Evolutionary conservation across 2,888 invertebrate genomes (phyloP).

Genomic region (Lamproptera curius): DNA sequence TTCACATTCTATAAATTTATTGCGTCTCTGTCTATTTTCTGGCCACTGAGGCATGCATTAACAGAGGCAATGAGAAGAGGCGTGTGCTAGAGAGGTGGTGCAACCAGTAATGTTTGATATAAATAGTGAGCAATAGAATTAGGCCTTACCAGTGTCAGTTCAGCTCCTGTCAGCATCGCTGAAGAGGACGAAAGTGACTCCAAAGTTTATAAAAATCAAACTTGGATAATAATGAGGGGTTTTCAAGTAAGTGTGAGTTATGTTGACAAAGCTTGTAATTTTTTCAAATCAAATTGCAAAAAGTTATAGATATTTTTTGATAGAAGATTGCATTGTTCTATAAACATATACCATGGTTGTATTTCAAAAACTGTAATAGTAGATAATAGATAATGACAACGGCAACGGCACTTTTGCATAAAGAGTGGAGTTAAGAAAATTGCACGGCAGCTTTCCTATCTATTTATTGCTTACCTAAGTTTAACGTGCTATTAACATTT

Average conservation of each 20-base stretch:
- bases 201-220: slow-evolving; percentile 24
- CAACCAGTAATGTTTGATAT: slow-evolving; percentile 50
- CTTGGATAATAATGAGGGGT: slow-evolving; percentile 48
- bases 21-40: too few species aligned
- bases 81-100: slow-evolving; percentile 36
- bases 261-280: neutral
- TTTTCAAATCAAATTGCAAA: neutral
- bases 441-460: slow-evolving; percentile 28
- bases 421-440: slow-evolving; percentile 12
- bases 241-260: slow-evolving; percentile 61
- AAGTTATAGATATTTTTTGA: neutral
- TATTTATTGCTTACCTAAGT: slow-evolving; percentile 22
- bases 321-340: neutral
- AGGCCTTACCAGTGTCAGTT: slow-evolving; percentile 63
- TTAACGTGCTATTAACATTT: neutral
- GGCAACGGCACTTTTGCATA: slow-evolving; percentile 3
- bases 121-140: slow-evolving; percentile 49
- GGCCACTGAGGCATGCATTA: slow-evolving; percentile 1
- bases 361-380: neutral
- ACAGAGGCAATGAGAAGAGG: slow-evolving; percentile 8
- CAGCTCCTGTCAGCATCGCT: slow-evolving; percentile 64
- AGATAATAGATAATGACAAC: neutral
- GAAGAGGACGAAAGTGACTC: slow-evolving; percentile 75
- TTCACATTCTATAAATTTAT: too few species aligned
- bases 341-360: neutral